Percentiles rank a stretch among this genome's conserved stretches.
These are phyloP conservation scores for Girardia tigrina DNA, from an alignment of 2,888 invertebrate species.

Conservation along the genomic window DNA sequence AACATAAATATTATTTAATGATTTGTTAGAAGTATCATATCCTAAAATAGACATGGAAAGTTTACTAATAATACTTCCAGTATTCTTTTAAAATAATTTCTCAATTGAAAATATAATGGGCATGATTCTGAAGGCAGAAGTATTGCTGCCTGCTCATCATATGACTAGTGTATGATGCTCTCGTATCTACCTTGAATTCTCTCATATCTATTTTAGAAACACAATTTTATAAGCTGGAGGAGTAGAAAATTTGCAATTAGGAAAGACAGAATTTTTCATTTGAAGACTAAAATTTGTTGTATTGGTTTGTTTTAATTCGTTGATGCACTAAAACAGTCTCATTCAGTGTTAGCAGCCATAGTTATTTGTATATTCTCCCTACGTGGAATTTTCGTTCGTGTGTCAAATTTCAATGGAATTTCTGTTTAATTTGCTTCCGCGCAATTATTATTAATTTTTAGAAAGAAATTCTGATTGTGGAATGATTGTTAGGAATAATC, in stretches of 20 bases:
- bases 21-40: neutral
- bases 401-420: neutral
- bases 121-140: neutral
- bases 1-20: neutral
- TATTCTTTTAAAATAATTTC: neutral
- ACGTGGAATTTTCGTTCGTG: neutral
- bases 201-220: neutral
- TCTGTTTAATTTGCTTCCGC: neutral
- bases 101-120: neutral
- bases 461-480: neutral
- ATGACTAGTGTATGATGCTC: neutral
- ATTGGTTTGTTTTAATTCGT: conserved; percentile 6
- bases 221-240: conserved; percentile 12
- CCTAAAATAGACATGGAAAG: neutral
- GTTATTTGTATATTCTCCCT: too few relatives aligned
- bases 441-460: neutral
- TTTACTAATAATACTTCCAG: neutral
- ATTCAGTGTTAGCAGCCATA: too few relatives aligned
- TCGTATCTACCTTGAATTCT: neutral
- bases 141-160: neutral
- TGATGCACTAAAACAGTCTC: neutral
- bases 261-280: neutral
- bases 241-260: conserved; percentile 3
- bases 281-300: neutral
- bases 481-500: neutral